Conservation (phyloP, 2,113 vertebrate genomes). For the Microtus montanus region DNA sequence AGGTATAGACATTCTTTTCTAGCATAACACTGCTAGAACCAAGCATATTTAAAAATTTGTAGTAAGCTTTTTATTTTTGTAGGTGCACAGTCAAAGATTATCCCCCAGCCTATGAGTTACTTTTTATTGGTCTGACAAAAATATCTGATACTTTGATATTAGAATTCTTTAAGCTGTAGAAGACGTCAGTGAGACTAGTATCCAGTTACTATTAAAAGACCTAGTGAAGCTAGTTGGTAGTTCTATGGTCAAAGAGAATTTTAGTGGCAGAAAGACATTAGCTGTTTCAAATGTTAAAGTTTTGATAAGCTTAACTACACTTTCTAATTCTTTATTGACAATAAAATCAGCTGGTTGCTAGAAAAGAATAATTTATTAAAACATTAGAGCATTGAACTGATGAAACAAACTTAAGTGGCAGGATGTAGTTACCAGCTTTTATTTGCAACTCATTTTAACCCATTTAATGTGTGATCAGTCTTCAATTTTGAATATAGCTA, state of each 20-base stretch:
- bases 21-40: not conserved
- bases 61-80: not conserved
- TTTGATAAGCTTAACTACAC: not conserved
- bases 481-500: not conserved
- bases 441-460: not conserved
- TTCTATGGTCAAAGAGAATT: not conserved
- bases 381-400: not conserved
- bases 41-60: not conserved
- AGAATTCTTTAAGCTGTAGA: not conserved
- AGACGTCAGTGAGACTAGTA: not conserved
- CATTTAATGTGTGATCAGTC: not conserved
- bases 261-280: not conserved
- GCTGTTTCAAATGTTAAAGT: not conserved
- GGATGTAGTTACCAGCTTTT: not conserved
- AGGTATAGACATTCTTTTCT: not conserved
- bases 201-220: not conserved
- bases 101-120: not conserved
- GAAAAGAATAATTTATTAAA: not conserved
- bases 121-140: too few species aligned
- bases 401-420: not conserved
- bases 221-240: not conserved
- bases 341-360: not conserved
- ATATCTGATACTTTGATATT: not conserved
- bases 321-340: slow-evolving; percentile 18
- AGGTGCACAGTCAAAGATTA: not conserved